phyloP scores from a whole-genome alignment of 2,888 invertebrate genomes.

The Hipparchia sbordonii region DNA sequence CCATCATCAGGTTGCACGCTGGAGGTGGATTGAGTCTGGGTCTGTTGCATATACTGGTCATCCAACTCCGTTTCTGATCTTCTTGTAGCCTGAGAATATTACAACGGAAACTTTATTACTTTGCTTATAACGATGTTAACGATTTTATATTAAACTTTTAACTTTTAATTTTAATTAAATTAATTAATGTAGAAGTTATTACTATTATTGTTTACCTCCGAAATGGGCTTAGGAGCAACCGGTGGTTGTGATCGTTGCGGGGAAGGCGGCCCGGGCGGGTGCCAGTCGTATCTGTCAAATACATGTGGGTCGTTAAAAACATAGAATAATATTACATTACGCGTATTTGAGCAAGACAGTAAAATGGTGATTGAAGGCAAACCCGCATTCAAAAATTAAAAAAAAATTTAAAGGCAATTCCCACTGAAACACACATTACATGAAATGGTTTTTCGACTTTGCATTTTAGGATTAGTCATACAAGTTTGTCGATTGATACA shows the following conservation, averaged over 20 bases:
- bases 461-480: no score
- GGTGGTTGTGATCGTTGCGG: conserved; percentile 81
- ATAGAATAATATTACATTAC: not conserved
- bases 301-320: not conserved
- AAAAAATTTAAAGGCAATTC: no score
- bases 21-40: conserved; percentile 39
- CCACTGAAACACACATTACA: no score
- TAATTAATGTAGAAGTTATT: not conserved
- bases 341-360: not conserved
- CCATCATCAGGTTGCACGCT: conserved; percentile 60
- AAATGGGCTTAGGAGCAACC: conserved; percentile 81
- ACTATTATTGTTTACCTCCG: conserved; percentile 27
- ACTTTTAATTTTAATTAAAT: no score
- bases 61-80: conserved; percentile 58
- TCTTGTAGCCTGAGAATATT: conserved; percentile 49
- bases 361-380: not conserved
- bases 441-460: no score
- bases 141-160: no score
- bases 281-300: conserved; percentile 70
- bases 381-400: no score
- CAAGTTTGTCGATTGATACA: no score
- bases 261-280: conserved; percentile 74
- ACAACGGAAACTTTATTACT: not conserved
- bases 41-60: conserved; percentile 49
- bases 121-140: no score